Conservation (phyloP, 2,888 invertebrate genomes). For the Geophilus truncorum region DNA sequence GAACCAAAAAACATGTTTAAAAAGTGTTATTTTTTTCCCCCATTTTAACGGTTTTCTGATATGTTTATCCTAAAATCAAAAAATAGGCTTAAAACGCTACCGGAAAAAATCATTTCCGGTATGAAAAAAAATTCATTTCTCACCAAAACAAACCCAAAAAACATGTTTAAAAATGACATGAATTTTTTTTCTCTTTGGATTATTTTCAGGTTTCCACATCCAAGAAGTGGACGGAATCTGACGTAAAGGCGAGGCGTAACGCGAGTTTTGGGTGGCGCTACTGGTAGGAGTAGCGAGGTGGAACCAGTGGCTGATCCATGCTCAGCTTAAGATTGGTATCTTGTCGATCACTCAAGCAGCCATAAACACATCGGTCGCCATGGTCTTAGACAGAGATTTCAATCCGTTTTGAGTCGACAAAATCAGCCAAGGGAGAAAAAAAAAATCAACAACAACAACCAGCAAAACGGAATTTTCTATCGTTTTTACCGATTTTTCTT, state of each 20-base stretch:
- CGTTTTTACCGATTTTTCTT: neutral
- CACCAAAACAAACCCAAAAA: too few relatives aligned
- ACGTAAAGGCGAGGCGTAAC: too few relatives aligned
- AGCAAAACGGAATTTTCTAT: neutral
- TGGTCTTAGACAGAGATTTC: conserved; percentile 37
- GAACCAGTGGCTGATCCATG: conserved; percentile 53
- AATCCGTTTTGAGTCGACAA: conserved; percentile 33
- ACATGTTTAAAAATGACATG: too few relatives aligned
- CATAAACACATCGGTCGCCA: conserved; percentile 59
- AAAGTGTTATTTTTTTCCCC: too few relatives aligned
- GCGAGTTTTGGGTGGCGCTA: neutral
- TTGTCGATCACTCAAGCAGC: conserved; percentile 87
- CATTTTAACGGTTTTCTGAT: too few relatives aligned
- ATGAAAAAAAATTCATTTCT: too few relatives aligned
- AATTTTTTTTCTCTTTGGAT: too few relatives aligned
- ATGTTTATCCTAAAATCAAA: too few relatives aligned
- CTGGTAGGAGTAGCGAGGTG: conserved; percentile 2
- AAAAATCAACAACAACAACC: neutral
- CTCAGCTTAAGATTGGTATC: conserved; percentile 88
- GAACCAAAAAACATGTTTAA: too few relatives aligned
- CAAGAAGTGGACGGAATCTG: too few relatives aligned
- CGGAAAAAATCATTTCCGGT: too few relatives aligned
- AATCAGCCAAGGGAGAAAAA: conserved; percentile 25
- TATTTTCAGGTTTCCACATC: neutral
- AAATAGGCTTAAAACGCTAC: too few relatives aligned